Evolutionary conservation across 2,797 vertebrate species (phyloP).

Genomic region (Sebastes matsubarae): DNA sequence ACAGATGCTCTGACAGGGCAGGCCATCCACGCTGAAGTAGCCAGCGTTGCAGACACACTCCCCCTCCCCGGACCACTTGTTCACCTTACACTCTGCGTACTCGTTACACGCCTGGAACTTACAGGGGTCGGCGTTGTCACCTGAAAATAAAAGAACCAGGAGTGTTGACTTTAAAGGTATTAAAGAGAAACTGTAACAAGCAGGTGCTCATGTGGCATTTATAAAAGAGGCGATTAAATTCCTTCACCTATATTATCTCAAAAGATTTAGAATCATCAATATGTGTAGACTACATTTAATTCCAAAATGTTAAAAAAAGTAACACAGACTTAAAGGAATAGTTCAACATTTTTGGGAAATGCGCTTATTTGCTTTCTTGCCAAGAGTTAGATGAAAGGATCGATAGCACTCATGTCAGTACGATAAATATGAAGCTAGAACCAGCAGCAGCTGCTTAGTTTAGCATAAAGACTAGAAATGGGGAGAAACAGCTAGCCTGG

Average conservation of each 20-base stretch:
- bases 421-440: neutral
- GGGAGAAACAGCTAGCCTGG: no score
- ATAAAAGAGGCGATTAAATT: neutral
- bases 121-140: conserved; percentile 93
- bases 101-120: conserved; percentile 98
- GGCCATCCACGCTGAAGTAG: conserved; percentile 91
- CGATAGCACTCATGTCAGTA: neutral
- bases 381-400: neutral
- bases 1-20: conserved; percentile 95
- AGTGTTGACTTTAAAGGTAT: neutral
- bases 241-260: neutral
- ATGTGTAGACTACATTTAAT: neutral
- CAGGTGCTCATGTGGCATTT: neutral
- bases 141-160: conserved; percentile 71
- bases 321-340: neutral
- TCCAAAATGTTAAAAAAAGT: neutral
- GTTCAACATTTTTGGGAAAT: neutral
- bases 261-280: neutral
- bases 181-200: neutral
- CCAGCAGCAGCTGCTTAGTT: neutral
- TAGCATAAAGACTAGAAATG: neutral
- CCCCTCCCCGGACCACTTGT: conserved; percentile 92
- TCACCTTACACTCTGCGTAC: conserved; percentile 92
- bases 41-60: conserved; percentile 93
- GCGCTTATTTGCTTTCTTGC: neutral